Evolutionary conservation across 2,888 invertebrate genomes (phyloP).

Genomic region (Flabesymbios commensalis): DNA sequence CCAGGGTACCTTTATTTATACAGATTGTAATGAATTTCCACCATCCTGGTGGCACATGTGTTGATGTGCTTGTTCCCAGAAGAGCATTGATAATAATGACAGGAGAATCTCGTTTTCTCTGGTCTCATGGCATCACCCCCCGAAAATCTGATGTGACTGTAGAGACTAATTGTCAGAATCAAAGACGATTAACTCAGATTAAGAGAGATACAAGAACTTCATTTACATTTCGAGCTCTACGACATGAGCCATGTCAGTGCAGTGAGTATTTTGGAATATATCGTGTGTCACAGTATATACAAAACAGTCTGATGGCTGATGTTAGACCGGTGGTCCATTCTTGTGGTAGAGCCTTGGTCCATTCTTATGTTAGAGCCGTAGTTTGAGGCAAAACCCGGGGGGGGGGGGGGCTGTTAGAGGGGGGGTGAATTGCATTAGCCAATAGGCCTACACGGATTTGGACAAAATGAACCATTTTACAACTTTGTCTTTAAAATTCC

Average conservation of each 20-base stretch:
- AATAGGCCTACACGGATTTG: no score
- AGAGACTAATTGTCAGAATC: not conserved
- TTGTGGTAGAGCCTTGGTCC: no score
- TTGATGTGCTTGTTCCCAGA: constrained; percentile 71
- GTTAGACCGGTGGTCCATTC: no score
- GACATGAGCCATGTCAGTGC: constrained; percentile 32
- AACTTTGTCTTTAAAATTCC: no score
- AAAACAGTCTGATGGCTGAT: no score
- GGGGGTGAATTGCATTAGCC: no score
- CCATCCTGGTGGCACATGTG: constrained; percentile 67
- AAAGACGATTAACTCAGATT: constrained; percentile 61
- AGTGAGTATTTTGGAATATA: constrained; percentile 52
- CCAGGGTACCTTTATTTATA: no score
- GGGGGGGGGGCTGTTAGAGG: no score
- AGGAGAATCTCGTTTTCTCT: constrained; percentile 71
- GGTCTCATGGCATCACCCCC: constrained; percentile 72
- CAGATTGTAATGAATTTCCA: constrained; percentile 84
- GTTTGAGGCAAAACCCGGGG: no score
- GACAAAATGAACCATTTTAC: no score
- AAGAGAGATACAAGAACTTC: constrained; percentile 69
- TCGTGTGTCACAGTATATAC: no score
- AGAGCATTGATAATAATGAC: constrained; percentile 81
- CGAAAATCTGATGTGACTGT: constrained; percentile 75
- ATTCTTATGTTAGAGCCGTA: no score
- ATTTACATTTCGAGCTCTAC: constrained; percentile 78